phyloP scores from a whole-genome alignment of 2,113 vertebrate genomes.

The Anthoscopus minutus region DNA sequence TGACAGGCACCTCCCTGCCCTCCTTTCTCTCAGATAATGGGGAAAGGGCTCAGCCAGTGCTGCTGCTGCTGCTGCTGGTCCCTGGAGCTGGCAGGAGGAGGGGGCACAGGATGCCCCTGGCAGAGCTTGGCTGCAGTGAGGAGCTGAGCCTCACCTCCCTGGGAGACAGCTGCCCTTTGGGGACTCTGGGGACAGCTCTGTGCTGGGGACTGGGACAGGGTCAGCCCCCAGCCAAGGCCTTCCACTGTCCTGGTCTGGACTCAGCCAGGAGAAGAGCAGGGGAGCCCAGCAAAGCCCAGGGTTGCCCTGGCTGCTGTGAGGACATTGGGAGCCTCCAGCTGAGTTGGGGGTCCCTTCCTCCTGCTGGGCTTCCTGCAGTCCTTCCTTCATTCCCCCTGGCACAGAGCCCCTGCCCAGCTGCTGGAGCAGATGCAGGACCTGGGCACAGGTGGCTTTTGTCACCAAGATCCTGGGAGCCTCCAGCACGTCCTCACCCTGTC shows the following conservation, averaged over 20 bases:
- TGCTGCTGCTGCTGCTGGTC: neutral
- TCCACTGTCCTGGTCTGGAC: rapidly evolving
- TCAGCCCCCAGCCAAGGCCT: neutral
- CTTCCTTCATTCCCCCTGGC: neutral
- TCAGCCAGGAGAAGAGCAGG: neutral
- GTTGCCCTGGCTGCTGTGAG: neutral
- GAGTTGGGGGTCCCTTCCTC: neutral
- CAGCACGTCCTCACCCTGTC: neutral
- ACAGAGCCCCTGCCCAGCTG: neutral
- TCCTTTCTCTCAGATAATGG: neutral
- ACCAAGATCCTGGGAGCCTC: neutral
- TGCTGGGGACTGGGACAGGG: neutral
- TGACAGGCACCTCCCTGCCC: neutral
- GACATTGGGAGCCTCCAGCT: neutral
- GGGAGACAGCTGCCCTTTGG: neutral
- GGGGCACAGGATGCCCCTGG: neutral
- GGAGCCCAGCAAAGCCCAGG: neutral
- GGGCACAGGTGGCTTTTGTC: neutral
- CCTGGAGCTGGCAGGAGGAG: neutral
- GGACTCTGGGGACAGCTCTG: neutral
- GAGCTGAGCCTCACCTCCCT: neutral
- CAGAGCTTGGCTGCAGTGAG: rapidly evolving
- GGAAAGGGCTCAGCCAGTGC: neutral
- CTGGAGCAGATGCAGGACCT: rapidly evolving
- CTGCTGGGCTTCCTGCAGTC: neutral